Conservation (phyloP, 1,140 invertebrate species). For the Drosophila grimshawi region DNA sequence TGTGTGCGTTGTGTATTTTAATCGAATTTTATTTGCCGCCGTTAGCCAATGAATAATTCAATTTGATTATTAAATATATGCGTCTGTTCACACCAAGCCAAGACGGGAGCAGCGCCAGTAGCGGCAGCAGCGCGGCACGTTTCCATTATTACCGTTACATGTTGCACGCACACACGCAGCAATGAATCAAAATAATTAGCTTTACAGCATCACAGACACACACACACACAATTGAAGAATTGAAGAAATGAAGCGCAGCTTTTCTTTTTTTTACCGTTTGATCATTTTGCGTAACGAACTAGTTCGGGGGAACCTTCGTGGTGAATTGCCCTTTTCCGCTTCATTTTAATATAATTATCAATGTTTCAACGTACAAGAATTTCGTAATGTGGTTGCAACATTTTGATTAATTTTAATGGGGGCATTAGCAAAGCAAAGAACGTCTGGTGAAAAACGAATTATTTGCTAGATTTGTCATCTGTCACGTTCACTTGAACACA, state of each 20-base stretch:
- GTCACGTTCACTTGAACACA: constrained; percentile 81
- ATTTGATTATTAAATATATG: constrained; percentile 80
- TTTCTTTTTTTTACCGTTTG: constrained; percentile 30
- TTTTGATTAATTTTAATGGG: constrained; percentile 38
- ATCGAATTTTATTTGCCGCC: constrained; percentile 83
- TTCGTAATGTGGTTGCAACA: constrained; percentile 21
- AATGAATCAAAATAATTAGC: constrained; percentile 9
- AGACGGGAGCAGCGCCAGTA: constrained; percentile 19
- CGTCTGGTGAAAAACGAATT: constrained; percentile 38
- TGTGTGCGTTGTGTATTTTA: constrained; percentile 56
- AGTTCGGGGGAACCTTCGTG: neutral
- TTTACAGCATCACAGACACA: constrained; percentile 8
- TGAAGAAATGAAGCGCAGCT: neutral
- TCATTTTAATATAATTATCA: constrained; percentile 47
- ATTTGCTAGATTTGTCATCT: constrained; percentile 78
- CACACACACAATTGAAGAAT: neutral
- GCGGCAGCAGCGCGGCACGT: constrained; percentile 40
- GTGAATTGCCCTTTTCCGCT: too few relatives aligned
- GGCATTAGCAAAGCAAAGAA: neutral
- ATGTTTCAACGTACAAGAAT: constrained; percentile 39
- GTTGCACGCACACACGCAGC: constrained; percentile 42
- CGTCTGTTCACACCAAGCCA: constrained; percentile 30
- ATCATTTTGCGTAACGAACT: neutral
- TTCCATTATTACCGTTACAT: constrained; percentile 79
- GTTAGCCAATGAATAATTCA: constrained; percentile 83